Base-by-base conservation (phyloP, 1,140 invertebrate genomes). In the Musca vetustissima region DNA sequence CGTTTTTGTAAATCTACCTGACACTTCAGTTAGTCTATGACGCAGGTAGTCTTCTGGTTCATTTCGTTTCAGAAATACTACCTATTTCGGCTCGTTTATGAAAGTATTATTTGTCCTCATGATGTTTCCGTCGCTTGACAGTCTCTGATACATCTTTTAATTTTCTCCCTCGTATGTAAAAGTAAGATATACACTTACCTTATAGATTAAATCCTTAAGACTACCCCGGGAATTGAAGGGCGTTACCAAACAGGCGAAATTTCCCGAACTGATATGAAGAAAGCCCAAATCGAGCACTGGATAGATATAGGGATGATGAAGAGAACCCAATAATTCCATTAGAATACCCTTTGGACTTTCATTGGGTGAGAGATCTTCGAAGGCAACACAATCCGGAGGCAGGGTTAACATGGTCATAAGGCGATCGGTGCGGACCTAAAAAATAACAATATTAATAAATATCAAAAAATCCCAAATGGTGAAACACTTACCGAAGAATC, bases 251-350 rank as follows among this genome's bases (percentile, higher is more conserved):
- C 93, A 86, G 8, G 90, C 87, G 83, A 88, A 88, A 71, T 85
- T 82, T 72, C 87, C 81, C 32, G 79, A 76, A 67, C 84, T 83
- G 70, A 83, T 84, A 67, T 89, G 86, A 66, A 84, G 84, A 69
- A 87, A 81, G 71, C 93, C 93, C 67, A 96, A 83, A 76, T 96
- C 93, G 55, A 95, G 84, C 2, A 96, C 89, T 0, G 94, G 94
- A 83, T 93, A 94, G 66, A 97, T 92, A 79, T 96, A 96, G 0
- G 95, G 94, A 84, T 96, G 94, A 81, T 96, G 93, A 7, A 96
- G 85, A 4, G 91, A 89, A 59, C 92, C 86, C 73, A 96, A 93
- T 50, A 96, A 84, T 75, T 95, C 91, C 80, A 93, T 87, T 4
- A 96, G 85, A 3, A 90, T 88, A 24, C 75, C 80, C 4, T 84